phyloP scores from a whole-genome alignment of 2,888 invertebrate genomes.

The Chymomyza amoena region DNA sequence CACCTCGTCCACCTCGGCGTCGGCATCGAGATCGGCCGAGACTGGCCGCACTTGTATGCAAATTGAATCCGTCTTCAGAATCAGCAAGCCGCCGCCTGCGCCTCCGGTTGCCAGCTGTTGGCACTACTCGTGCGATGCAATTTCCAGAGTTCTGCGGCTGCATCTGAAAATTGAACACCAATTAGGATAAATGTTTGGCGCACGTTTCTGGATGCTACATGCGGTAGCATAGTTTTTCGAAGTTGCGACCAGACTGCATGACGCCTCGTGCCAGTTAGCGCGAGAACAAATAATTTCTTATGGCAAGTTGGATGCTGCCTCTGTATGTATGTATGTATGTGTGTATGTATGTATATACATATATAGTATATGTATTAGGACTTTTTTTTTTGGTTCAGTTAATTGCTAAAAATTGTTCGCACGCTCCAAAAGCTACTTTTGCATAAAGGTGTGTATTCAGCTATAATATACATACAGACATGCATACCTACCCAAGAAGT shows the following conservation, averaged over 20 bases:
- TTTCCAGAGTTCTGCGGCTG: constrained; percentile 11
- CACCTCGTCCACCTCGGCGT: constrained; percentile 22
- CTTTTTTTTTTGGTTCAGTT: constrained; percentile 34
- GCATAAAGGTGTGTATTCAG: constrained; percentile 35
- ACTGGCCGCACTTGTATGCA: constrained; percentile 49
- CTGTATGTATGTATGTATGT: too few relatives aligned
- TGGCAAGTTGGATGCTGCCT: neutral
- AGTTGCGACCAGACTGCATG: constrained; percentile 62
- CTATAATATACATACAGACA: constrained; percentile 15
- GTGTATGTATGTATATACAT: neutral
- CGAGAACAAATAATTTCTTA: neutral
- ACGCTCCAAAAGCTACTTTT: constrained; percentile 66
- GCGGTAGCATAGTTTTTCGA: constrained; percentile 28
- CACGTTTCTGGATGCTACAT: constrained; percentile 57
- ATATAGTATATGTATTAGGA: neutral
- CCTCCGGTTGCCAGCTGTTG: constrained; percentile 8
- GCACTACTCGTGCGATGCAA: constrained; percentile 4
- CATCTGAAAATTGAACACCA: constrained; percentile 77
- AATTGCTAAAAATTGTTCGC: constrained; percentile 74
- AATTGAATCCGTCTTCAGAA: constrained; percentile 46
- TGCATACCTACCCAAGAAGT: constrained; percentile 6
- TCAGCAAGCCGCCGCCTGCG: neutral
- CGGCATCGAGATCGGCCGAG: constrained; percentile 33
- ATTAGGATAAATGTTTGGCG: constrained; percentile 79
- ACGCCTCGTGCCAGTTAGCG: constrained; percentile 52